Evolutionary conservation across 2,797 vertebrate genomes (phyloP).

Genomic region (Phrynocephalus forsythii): DNA sequence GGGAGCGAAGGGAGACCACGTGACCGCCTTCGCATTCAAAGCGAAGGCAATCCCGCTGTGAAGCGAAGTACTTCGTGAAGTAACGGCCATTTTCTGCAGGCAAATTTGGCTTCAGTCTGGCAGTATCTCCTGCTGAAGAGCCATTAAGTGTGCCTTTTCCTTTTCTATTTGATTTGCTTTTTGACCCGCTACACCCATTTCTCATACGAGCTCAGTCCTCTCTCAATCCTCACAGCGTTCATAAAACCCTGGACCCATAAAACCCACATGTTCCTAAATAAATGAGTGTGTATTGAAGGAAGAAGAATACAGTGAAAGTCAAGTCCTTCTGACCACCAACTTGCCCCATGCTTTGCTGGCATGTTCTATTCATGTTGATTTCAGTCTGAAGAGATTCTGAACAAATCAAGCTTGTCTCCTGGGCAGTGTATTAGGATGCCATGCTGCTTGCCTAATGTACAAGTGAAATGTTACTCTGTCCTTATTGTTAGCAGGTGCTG

Average conservation of each 20-base stretch:
- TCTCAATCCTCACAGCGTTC: background rate
- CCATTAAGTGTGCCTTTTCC: background rate
- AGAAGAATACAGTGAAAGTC: background rate
- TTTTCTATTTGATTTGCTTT: background rate
- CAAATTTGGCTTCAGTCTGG: background rate
- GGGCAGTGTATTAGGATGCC: constrained; percentile 16
- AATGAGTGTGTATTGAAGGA: background rate
- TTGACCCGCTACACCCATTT: background rate
- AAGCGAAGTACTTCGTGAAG: too few relatives aligned
- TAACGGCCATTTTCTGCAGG: too few relatives aligned
- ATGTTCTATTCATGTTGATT: background rate
- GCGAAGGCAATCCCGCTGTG: too few relatives aligned
- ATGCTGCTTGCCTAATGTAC: constrained; percentile 20
- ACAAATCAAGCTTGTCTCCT: constrained; percentile 16
- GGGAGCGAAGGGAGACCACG: too few relatives aligned
- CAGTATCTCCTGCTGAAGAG: background rate
- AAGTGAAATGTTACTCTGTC: constrained; percentile 39
- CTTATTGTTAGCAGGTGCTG: constrained; percentile 27
- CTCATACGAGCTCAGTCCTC: background rate
- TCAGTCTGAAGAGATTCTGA: constrained; percentile 19
- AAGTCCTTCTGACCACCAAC: background rate
- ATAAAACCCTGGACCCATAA: constrained; percentile 27
- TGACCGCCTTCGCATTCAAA: too few relatives aligned
- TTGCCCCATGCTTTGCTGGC: background rate
- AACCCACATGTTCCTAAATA: constrained; percentile 19